phyloP scores from a whole-genome alignment of 1,140 invertebrate genomes.

The Lucilia cuprina region DNA sequence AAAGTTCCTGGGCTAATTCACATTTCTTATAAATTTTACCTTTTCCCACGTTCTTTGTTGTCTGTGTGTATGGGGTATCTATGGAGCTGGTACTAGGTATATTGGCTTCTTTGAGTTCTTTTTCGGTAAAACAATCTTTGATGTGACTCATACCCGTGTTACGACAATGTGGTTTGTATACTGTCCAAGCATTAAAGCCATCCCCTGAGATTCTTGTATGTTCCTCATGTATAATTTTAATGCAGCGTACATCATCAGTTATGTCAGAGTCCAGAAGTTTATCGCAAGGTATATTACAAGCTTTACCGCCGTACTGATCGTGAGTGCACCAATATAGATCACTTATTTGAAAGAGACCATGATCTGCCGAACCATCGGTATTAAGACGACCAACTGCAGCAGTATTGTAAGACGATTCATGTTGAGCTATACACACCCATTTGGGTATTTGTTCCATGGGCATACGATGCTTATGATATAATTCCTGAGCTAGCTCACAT shows the following conservation, averaged over 20 bases:
- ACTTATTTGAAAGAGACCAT: slow-evolving; percentile 75
- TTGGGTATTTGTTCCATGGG: slow-evolving; percentile 66
- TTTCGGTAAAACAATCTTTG: slow-evolving; percentile 5
- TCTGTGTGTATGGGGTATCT: neutral
- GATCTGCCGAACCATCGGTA: slow-evolving; percentile 68
- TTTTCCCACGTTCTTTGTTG: neutral
- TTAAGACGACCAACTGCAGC: slow-evolving; percentile 67
- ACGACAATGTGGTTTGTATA: slow-evolving; percentile 64
- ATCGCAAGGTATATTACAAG: slow-evolving; percentile 68
- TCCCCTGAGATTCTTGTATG: slow-evolving; percentile 70
- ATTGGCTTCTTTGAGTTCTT: neutral
- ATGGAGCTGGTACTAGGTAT: neutral
- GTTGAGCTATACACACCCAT: slow-evolving; percentile 75
- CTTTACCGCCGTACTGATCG: slow-evolving; percentile 66
- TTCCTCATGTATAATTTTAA: slow-evolving; percentile 68
- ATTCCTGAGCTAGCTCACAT: slow-evolving; percentile 71
- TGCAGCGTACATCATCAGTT: slow-evolving; percentile 72
- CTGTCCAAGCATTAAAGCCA: slow-evolving; percentile 76
- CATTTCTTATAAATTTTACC: slow-evolving; percentile 70
- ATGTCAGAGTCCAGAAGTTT: slow-evolving; percentile 73
- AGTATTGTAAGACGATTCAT: slow-evolving; percentile 74
- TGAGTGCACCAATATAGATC: slow-evolving; percentile 74
- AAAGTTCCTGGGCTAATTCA: slow-evolving; percentile 70
- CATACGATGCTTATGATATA: slow-evolving; percentile 64
- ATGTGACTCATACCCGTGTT: neutral